These are phyloP conservation scores for Marmota monax DNA, from an alignment of 2,113 vertebrate species.

Conservation along the genomic window DNA sequence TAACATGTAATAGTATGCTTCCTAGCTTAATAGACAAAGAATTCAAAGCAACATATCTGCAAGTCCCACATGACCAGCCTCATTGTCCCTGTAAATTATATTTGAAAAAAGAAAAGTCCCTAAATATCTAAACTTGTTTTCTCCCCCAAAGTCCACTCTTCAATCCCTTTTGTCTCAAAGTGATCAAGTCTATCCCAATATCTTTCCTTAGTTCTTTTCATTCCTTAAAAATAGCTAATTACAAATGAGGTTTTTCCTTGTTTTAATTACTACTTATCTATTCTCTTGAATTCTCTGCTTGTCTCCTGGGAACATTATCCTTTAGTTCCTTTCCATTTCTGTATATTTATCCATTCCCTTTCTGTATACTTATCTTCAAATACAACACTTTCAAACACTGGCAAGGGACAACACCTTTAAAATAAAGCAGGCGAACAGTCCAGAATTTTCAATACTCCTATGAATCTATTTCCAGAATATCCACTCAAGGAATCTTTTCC, in stretches of 20 bases:
- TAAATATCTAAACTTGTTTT: background rate
- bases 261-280: background rate
- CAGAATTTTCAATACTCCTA: slow-evolving; percentile 56
- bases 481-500: slow-evolving; percentile 62
- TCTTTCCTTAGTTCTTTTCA: background rate
- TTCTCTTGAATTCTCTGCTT: background rate
- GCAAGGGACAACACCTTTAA: slow-evolving; percentile 56
- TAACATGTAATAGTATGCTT: background rate
- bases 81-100: background rate
- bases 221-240: background rate
- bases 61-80: background rate
- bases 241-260: background rate
- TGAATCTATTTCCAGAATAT: slow-evolving; percentile 69
- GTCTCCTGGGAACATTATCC: background rate
- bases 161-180: background rate
- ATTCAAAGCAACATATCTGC: background rate
- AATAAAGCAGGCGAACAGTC: background rate
- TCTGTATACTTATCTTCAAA: slow-evolving; percentile 22
- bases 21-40: background rate
- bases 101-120: slow-evolving; percentile 18
- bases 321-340: background rate
- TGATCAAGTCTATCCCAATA: background rate
- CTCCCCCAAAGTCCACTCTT: background rate
- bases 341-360: background rate
- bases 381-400: background rate